Percentiles rank a stretch among this genome's conserved stretches.
Evolutionary conservation across 2,113 vertebrate genomes (phyloP).

Genomic region (Tylochromis polylepis): DNA sequence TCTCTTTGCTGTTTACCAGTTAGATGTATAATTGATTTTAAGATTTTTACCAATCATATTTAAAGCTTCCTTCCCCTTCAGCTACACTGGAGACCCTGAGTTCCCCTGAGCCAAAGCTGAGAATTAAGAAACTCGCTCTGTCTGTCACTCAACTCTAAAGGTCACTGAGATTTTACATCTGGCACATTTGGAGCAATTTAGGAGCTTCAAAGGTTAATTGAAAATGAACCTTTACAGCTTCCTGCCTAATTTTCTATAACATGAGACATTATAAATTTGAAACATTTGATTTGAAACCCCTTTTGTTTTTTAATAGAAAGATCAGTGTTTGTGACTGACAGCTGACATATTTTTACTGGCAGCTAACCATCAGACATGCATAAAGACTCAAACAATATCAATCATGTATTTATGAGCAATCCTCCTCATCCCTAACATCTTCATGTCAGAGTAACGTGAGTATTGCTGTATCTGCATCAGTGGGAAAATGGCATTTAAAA

Average conservation of each 20-base stretch:
- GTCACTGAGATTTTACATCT: background rate
- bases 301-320: background rate
- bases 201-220: background rate
- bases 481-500: background rate
- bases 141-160: slow-evolving; percentile 6
- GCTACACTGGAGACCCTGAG: background rate
- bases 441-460: background rate
- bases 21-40: slow-evolving; percentile 47
- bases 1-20: slow-evolving; percentile 18
- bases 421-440: background rate
- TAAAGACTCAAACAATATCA: background rate
- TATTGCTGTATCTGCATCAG: background rate
- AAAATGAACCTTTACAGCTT: background rate
- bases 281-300: background rate
- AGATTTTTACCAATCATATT: slow-evolving; percentile 28
- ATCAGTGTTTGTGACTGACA: background rate
- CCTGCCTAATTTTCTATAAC: background rate
- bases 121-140: background rate
- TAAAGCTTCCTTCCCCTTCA: background rate
- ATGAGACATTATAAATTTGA: background rate
- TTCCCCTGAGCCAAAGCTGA: background rate
- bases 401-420: slow-evolving; percentile 5
- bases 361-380: background rate
- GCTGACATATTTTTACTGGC: background rate
- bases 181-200: background rate